These are phyloP conservation scores for Drosophila neotestacea DNA, from an alignment of 2,888 invertebrate genomes.

Conservation along the genomic window DNA sequence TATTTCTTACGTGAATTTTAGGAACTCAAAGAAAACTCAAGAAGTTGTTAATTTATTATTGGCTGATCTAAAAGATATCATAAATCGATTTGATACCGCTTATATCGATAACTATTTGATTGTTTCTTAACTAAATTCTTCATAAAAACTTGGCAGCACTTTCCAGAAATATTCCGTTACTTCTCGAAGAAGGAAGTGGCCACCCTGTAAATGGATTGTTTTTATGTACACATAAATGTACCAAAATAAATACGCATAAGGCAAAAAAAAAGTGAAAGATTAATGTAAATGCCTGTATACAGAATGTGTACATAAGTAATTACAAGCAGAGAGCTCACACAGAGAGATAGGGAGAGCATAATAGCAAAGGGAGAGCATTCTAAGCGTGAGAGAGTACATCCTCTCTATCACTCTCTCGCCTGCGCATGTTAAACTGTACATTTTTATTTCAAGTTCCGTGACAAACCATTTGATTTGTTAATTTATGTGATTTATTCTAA, in stretches of 20 bases:
- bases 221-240: constrained; percentile 61
- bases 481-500: constrained; percentile 59
- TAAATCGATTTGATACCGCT: background rate
- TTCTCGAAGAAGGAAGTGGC: constrained; percentile 23
- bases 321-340: constrained; percentile 38
- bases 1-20: too few relatives aligned
- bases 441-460: constrained; percentile 69
- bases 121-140: too few relatives aligned
- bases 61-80: background rate
- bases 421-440: constrained; percentile 70
- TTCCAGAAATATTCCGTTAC: background rate
- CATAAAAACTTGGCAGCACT: too few relatives aligned
- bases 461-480: constrained; percentile 71
- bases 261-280: constrained; percentile 75
- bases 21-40: background rate
- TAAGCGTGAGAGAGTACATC: background rate
- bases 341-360: constrained; percentile 30
- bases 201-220: constrained; percentile 74
- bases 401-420: constrained; percentile 15
- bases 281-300: constrained; percentile 69
- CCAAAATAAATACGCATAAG: constrained; percentile 77
- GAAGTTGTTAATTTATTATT: constrained; percentile 1
- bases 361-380: constrained; percentile 15
- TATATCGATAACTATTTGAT: background rate
- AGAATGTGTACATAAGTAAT: constrained; percentile 56